Evolutionary conservation across 2,888 invertebrate genomes (phyloP), one percentile per base, ranked within the genome.

Genomic region (Epirrhoe alternata): DNA sequence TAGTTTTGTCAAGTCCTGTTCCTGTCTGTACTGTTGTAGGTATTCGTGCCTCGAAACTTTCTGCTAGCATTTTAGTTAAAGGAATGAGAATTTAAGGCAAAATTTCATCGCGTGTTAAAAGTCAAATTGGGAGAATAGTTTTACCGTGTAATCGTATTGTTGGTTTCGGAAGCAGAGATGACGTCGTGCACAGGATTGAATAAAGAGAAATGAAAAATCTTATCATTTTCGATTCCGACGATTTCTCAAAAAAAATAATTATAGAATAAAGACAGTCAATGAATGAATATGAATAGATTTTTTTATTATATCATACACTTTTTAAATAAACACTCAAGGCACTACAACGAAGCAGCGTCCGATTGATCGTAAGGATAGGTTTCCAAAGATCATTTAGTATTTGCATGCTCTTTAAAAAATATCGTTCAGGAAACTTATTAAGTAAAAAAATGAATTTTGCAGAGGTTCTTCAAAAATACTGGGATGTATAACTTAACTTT

Each of bases 1-100:
- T 0, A 38, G 35, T 38, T 38, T 38, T 38, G 2, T 38, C 35
- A 38, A 8, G 3, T 8, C 2, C 35, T 7, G 6, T 35, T 24
- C 24, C 24, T 24, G 24, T 24, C 24, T 3, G 1, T 24, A 24
- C 58, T 64, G 53, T 49, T 47, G 47, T 47, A 47, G 47, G 12
- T 72, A 80, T 81, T 79, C 78, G 74, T 80, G 78, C 76, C 81
- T 50, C 17, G 42, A 64, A 83, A 87, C 79, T 86, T 85, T 84
- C 84, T 89, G 87, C 89, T 91, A 89, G 88, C 88, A 88, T 88
- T 91, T 88, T 87, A 24, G 87, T 89, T 89, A 87, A 85, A 84
- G 83, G 81, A 88, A 89, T 88, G 88, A 85, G 88, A 89, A 86
- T 90, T 90, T 90, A 85, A 89, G 86, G 85, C 81, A 82, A 85